Percentiles rank a stretch among this genome's conserved stretches.
Conservation (phyloP, 2,888 invertebrate genomes). For the Chaitophorus viminalis region DNA sequence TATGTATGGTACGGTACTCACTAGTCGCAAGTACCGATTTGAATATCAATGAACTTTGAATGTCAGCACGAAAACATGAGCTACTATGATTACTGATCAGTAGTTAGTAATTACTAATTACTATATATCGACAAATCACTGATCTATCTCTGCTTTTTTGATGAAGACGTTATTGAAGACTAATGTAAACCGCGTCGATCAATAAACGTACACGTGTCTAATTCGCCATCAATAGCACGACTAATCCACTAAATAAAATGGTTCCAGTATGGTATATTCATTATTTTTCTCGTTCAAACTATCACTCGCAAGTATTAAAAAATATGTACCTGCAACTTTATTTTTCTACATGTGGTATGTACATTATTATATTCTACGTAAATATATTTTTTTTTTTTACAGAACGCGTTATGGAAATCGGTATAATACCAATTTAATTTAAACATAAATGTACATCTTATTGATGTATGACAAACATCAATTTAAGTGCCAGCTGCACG, state of each 20-base stretch:
- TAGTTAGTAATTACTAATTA: neutral
- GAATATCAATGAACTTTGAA: neutral
- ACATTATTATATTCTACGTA: neutral
- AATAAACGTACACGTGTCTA: neutral
- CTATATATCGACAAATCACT: neutral
- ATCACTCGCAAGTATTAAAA: too few species aligned
- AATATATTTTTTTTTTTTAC: neutral
- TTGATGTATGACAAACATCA: neutral
- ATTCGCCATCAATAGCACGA: neutral
- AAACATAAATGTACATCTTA: neutral
- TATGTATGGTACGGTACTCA: too few species aligned
- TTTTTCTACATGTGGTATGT: neutral
- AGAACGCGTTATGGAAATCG: neutral
- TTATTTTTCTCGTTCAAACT: neutral
- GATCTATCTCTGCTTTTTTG: neutral
- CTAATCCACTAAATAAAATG: too few species aligned
- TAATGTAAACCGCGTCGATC: neutral
- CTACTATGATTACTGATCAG: neutral
- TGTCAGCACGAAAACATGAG: neutral
- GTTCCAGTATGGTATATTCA: neutral
- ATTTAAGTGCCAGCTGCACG: neutral
- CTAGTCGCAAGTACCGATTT: neutral
- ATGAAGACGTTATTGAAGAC: neutral
- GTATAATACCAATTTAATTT: neutral
- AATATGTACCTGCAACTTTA: too few species aligned